Conservation (phyloP, 2,113 vertebrate genomes). For the Enhydra lutris region DNA sequence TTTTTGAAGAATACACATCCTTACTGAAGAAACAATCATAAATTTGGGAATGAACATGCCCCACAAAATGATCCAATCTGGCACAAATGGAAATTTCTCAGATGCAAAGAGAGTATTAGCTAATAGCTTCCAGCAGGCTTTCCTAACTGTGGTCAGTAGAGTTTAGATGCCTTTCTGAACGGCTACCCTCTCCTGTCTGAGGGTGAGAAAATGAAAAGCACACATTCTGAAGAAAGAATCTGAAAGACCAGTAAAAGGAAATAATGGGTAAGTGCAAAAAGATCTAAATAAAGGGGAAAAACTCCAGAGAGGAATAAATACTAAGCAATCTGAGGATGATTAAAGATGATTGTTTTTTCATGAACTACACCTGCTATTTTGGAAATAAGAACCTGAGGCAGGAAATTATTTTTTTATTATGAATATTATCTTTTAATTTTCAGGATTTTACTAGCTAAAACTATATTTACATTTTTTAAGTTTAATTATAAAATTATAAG, state of each 20-base stretch:
- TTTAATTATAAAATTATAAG: not conserved
- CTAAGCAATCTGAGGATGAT: not conserved
- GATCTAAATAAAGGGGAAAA: not conserved
- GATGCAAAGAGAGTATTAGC: not conserved
- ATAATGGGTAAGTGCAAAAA: not conserved
- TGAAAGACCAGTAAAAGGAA: not conserved
- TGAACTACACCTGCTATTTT: not conserved
- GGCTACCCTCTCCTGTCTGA: not conserved
- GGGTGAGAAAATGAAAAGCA: not conserved
- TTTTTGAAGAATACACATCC: not conserved
- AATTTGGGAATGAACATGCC: not conserved
- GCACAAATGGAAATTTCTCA: not conserved
- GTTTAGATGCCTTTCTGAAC: not conserved
- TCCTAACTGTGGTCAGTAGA: not conserved
- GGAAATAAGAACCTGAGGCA: not conserved
- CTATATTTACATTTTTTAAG: slow-evolving; percentile 3
- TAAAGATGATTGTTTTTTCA: not conserved
- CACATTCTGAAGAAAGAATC: not conserved
- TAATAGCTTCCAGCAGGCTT: not conserved
- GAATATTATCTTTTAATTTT: not conserved
- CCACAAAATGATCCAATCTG: not conserved
- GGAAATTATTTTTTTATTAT: not conserved
- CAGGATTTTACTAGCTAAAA: not conserved
- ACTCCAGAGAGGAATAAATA: not conserved
- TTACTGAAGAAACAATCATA: not conserved